Percentiles rank a stretch among this genome's conserved stretches.
Evolutionary conservation across 2,113 vertebrate genomes (phyloP).

Genomic region (Castor canadensis): DNA sequence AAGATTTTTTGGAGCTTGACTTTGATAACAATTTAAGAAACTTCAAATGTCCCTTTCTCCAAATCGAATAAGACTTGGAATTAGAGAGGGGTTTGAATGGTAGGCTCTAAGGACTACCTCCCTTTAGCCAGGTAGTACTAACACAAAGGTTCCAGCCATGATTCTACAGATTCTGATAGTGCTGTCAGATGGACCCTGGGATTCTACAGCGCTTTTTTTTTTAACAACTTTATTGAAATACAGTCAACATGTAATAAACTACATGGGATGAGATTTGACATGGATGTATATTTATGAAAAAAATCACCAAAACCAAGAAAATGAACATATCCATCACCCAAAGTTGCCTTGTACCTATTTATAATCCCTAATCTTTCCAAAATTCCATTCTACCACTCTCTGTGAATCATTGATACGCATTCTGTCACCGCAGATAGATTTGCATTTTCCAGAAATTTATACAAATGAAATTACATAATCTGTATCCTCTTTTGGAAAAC

Average conservation of each 20-base stretch:
- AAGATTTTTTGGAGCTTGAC: not conserved
- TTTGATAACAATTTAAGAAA: not conserved
- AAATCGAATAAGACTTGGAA: not conserved
- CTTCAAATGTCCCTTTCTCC: not conserved
- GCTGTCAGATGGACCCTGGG: not conserved
- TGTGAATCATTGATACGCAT: not conserved
- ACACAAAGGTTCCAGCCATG: not conserved
- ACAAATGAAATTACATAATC: not conserved
- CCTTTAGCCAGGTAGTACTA: not conserved
- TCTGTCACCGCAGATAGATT: not conserved
- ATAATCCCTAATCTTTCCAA: not conserved
- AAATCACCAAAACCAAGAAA: not conserved
- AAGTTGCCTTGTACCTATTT: not conserved
- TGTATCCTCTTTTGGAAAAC: not conserved
- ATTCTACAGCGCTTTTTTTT: not conserved
- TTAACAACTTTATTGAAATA: not conserved
- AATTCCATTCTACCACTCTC: not conserved
- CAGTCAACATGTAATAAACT: not conserved
- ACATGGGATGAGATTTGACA: not conserved
- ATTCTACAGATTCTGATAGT: not conserved
- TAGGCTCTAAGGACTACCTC: not conserved
- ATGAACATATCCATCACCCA: not conserved
- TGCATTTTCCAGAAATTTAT: too few species aligned
- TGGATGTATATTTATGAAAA: not conserved
- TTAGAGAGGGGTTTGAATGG: not conserved